Evolutionary conservation across 2,888 invertebrate genomes (phyloP), one percentile per base, ranked within the genome.

Genomic region (Ophioninae sp.): DNA sequence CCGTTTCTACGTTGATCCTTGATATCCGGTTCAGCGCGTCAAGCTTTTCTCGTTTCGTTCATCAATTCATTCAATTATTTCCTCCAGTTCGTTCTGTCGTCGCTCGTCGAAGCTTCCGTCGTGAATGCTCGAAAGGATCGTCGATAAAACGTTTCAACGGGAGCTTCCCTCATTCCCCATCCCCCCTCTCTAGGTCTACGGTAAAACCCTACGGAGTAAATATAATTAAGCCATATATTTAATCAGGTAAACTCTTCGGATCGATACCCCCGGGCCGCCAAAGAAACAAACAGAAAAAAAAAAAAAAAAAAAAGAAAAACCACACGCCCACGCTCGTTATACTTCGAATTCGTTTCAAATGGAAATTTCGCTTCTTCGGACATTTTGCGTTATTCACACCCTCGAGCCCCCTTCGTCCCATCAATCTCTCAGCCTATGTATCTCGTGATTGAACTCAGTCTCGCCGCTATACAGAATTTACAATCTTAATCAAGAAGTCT

Each of bases 201-300:
- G 91, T 92, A 91, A 91, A 79, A 91, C 91, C 91, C 91, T 92
- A 91, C 90, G 91, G 91, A 92, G 91, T 92, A 91, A 92, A 92
- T 92, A 92, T 90, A 92, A 92, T 92, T 92, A 92, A 92, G 91
- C 90, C 91, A 92, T 92, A 92, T 91, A 92, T 92, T 92, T 92
- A 92, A 92, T 92, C 92, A 92, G 92, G 92, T 92, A 92, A 90
- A 92, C 91, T 91, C 91, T 91, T 92, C 92, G 91, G 92, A 91
- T 89, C 87, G 86, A 88, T 88, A 89, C 90, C 91, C 91, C 91
- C 89, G 86, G 63, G 71, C 39, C 39, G 39, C 39, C 39, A 5
- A 5, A 39, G 6, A 78, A 71, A 75, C 41, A 73, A 72, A 20
- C 41, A 81, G 71, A n/a, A n/a, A n/a, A n/a, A n/a, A n/a, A n/a